Conservation (phyloP, 30 jellyfish, hydroid and myxozoan genomes). For the Cassiopea xamachana region DNA sequence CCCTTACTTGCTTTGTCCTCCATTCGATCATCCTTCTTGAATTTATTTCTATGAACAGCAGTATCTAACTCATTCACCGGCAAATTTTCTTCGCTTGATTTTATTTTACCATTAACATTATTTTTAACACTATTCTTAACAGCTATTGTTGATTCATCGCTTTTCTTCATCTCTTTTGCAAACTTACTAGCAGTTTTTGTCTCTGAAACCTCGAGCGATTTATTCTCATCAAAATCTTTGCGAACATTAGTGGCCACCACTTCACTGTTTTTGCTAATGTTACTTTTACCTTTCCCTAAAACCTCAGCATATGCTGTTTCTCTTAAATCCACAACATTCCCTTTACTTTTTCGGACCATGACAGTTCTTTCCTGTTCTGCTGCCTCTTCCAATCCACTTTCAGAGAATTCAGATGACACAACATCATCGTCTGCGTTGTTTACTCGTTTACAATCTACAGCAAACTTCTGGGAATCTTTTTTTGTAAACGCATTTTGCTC, state of each 20-base stretch:
- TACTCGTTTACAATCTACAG: background rate
- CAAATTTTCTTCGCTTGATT: background rate
- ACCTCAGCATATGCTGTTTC: too few relatives aligned
- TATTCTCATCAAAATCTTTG: too few relatives aligned
- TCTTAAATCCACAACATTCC: background rate
- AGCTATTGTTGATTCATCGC: background rate
- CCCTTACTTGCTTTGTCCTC: background rate
- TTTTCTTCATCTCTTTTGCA: background rate
- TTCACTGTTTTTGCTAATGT: too few relatives aligned
- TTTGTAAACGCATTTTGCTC: background rate
- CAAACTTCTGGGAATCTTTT: conserved; percentile 3
- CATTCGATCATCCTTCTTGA: background rate
- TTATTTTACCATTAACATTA: background rate
- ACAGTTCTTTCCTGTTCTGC: conserved; percentile 21
- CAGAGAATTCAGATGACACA: background rate
- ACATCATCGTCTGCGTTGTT: background rate
- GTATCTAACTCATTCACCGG: background rate
- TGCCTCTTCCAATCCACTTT: background rate
- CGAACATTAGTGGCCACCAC: too few relatives aligned
- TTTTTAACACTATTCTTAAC: background rate
- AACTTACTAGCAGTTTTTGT: too few relatives aligned
- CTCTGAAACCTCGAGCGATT: too few relatives aligned
- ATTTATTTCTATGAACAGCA: background rate
- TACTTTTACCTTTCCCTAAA: too few relatives aligned
- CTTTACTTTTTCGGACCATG: conserved; percentile 1